Percentiles rank a stretch among this genome's conserved stretches.
These are phyloP conservation scores for Serinus canaria DNA, from an alignment of 2,113 vertebrate genomes.

Conservation along the genomic window DNA sequence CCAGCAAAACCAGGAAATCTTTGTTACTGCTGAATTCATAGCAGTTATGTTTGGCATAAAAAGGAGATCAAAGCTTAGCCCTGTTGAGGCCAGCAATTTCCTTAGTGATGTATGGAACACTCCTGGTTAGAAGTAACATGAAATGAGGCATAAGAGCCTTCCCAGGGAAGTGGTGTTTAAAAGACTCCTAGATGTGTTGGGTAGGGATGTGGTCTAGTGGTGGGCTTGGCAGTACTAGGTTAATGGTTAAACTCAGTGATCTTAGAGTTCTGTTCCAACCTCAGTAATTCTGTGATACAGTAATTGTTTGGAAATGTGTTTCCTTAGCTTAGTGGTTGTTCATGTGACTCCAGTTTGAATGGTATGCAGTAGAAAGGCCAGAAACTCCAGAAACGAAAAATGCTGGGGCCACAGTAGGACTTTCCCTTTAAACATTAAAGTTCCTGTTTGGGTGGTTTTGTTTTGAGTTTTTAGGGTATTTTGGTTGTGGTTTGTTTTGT, in stretches of 20 bases:
- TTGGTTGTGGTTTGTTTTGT: too few species aligned
- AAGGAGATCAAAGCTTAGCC: neutral
- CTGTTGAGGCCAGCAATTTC: neutral
- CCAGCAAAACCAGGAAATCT: neutral
- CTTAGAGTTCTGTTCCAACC: neutral
- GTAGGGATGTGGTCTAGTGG: neutral
- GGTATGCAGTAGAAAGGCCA: neutral
- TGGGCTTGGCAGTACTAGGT: neutral
- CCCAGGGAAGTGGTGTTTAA: neutral
- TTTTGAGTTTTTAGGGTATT: neutral
- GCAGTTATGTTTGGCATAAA: neutral
- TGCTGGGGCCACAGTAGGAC: neutral
- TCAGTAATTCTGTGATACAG: neutral
- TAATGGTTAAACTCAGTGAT: neutral
- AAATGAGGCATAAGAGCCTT: neutral
- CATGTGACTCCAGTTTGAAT: neutral
- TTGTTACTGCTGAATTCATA: neutral
- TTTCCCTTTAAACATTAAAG: neutral
- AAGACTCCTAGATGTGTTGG: accelerated
- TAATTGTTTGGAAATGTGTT: neutral
- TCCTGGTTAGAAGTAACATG: neutral
- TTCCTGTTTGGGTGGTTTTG: neutral
- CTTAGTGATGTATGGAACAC: neutral
- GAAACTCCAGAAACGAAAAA: neutral
- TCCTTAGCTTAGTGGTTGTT: neutral